These are phyloP conservation scores for Trochalopteron elliotii DNA, from an alignment of 2,113 vertebrate genomes.

Conservation along the genomic window DNA sequence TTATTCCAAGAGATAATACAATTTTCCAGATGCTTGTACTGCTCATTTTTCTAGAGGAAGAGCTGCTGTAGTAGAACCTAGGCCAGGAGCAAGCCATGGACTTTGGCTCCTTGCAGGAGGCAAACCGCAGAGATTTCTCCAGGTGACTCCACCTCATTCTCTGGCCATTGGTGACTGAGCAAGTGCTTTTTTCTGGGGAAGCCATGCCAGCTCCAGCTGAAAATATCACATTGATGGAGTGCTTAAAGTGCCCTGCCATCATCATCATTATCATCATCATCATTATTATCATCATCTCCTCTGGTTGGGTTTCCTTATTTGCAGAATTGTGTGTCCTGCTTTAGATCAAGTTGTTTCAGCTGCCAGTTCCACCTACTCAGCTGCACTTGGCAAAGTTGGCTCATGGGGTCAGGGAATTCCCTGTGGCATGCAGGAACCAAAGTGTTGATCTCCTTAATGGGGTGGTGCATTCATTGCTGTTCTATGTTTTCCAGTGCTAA, in stretches of 20 bases:
- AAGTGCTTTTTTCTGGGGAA: not conserved
- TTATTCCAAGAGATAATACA: not conserved
- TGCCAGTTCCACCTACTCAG: not conserved
- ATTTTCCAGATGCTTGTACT: not conserved
- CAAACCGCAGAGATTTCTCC: not conserved
- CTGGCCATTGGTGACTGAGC: not conserved
- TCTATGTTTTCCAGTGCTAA: not conserved
- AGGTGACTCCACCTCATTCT: not conserved
- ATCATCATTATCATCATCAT: not conserved
- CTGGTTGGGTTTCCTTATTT: not conserved
- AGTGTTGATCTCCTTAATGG: not conserved
- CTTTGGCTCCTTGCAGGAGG: not conserved
- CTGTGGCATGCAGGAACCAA: not conserved
- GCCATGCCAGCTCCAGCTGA: not conserved
- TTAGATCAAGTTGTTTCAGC: not conserved
- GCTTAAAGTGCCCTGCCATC: not conserved
- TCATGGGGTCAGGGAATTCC: not conserved
- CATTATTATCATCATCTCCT: not conserved
- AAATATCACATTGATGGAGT: not conserved
- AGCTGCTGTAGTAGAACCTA: not conserved
- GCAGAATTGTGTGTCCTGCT: not conserved
- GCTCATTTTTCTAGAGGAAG: not conserved
- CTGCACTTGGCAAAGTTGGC: not conserved
- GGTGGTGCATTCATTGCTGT: not conserved
- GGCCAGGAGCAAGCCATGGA: not conserved